Conservation (phyloP, 2,797 vertebrate genomes). For the Trematomus bernacchii region DNA sequence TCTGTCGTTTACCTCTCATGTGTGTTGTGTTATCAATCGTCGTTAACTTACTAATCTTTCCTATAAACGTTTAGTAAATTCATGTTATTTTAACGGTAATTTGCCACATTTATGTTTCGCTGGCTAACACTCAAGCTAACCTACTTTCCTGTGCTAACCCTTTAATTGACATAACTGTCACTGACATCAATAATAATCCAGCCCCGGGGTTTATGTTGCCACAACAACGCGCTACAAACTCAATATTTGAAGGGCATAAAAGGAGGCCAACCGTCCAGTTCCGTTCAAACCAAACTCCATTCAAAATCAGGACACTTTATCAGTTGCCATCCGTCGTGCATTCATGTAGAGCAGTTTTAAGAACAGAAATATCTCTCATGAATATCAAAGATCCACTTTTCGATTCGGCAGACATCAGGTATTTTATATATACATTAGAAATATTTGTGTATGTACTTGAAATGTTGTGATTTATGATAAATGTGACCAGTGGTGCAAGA, state of each 20-base stretch:
- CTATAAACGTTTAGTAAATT: neutral
- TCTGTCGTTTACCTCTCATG: rapidly evolving
- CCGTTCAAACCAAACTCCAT: neutral
- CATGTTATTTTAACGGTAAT: rapidly evolving
- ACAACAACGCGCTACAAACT: conserved; percentile 57
- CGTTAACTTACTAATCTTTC: rapidly evolving
- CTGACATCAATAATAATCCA: conserved; percentile 53
- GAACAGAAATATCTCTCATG: rapidly evolving
- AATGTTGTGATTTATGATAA: no score
- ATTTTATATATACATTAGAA: neutral
- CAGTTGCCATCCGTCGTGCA: rapidly evolving
- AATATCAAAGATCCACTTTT: neutral
- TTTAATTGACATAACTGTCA: neutral
- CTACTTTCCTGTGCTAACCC: neutral
- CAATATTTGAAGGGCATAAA: conserved; percentile 71
- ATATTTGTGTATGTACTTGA: no score
- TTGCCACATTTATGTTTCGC: no score
- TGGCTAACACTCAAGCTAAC: neutral
- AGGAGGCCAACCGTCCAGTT: conserved; percentile 3
- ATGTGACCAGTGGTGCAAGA: neutral
- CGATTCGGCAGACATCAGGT: neutral
- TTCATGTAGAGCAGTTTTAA: rapidly evolving
- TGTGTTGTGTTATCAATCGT: neutral
- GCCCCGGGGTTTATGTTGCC: conserved; percentile 64
- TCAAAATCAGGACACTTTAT: rapidly evolving